Evolutionary conservation across 92 coral and sea anemone species (phyloP).

Genomic region (Nematostella vectensis): DNA sequence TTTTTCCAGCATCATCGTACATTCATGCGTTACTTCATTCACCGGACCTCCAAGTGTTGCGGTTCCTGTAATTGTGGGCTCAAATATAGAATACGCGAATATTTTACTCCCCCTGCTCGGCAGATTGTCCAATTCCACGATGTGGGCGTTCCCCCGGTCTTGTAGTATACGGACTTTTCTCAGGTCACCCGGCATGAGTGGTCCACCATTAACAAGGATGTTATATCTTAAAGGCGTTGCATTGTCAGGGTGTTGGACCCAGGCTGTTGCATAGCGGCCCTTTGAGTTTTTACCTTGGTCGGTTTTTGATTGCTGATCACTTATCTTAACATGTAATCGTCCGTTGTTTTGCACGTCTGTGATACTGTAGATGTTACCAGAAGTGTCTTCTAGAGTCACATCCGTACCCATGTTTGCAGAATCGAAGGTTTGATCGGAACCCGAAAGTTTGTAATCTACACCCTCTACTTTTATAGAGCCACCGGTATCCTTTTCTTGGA

Average conservation of each 20-base stretch:
- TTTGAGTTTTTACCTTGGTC: conserved; percentile 6
- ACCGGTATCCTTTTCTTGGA: conserved; percentile 38
- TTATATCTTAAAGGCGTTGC: conserved; percentile 4
- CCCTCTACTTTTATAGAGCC: conserved; percentile 32
- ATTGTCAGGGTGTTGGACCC: conserved; percentile 10
- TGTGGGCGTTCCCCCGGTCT: conserved; percentile 1
- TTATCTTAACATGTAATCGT: conserved; percentile 23
- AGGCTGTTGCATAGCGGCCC: conserved; percentile 26
- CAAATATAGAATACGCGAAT: background rate
- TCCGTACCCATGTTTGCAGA: background rate
- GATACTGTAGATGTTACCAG: conserved; percentile 51
- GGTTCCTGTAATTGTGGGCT: background rate
- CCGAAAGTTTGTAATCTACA: conserved; percentile 10
- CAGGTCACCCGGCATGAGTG: background rate
- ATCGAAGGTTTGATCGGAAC: background rate
- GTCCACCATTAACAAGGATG: conserved; percentile 8
- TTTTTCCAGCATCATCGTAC: conserved; percentile 16
- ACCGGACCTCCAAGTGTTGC: conserved; percentile 8
- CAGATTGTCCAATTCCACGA: conserved; percentile 4
- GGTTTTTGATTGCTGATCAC: conserved; percentile 32
- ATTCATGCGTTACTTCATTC: background rate
- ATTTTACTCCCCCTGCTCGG: conserved; percentile 1
- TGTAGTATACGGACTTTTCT: background rate
- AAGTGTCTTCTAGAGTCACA: conserved; percentile 33
- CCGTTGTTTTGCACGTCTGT: conserved; percentile 14